Evolutionary conservation across 2,797 vertebrate genomes (phyloP).

Genomic region (Chelon labrosus): DNA sequence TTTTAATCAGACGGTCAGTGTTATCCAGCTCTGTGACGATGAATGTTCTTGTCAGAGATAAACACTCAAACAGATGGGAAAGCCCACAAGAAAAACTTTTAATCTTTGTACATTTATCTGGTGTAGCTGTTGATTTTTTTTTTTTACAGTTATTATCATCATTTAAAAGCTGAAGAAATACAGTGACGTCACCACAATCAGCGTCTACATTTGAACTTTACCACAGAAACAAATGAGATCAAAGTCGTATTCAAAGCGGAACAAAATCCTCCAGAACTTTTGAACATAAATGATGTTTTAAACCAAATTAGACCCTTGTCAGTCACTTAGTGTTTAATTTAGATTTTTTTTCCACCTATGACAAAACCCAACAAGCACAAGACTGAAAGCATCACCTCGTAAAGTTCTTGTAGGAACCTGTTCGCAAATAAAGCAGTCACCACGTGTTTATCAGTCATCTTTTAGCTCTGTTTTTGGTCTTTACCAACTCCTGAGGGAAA

Average conservation of each 20-base stretch:
- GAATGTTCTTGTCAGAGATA: background rate
- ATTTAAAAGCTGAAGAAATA: background rate
- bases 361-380: too few relatives aligned
- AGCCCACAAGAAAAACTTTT: background rate
- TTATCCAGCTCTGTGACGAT: background rate
- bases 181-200: background rate
- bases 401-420: background rate
- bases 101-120: background rate
- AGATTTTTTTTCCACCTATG: too few relatives aligned
- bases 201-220: constrained; percentile 8
- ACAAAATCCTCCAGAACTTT: background rate
- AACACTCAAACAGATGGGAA: background rate
- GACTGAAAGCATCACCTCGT: too few relatives aligned
- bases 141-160: background rate
- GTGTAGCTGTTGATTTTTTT: background rate
- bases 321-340: background rate
- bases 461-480: too few relatives aligned
- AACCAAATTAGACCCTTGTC: background rate
- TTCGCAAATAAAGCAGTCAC: background rate
- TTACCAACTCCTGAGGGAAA: too few relatives aligned
- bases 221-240: background rate
- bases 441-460: background rate
- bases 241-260: background rate
- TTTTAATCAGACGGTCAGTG: constrained; percentile 13
- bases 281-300: too few relatives aligned